Conservation (phyloP, 1,140 invertebrate species). For the Hycleus phaleratus region DNA sequence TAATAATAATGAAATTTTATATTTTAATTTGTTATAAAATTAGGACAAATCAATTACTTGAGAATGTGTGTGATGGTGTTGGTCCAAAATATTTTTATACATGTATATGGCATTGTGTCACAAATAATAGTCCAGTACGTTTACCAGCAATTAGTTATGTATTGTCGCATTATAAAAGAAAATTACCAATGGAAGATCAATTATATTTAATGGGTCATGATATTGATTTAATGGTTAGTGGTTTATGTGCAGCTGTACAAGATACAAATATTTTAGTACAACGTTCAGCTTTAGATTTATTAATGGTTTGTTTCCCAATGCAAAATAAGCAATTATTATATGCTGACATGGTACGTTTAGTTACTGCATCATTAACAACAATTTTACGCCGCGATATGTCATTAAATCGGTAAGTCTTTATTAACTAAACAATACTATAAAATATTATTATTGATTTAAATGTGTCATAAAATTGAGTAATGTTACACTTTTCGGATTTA, state of each 20-base stretch:
- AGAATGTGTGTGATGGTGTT: slow-evolving; percentile 75
- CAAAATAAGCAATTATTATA: slow-evolving; percentile 69
- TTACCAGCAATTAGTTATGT: slow-evolving; percentile 79
- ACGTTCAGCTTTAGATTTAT: slow-evolving; percentile 76
- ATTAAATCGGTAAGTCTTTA: slow-evolving; percentile 61
- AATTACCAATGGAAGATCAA: slow-evolving; percentile 76
- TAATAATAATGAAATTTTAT: not conserved
- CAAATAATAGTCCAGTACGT: slow-evolving; percentile 74
- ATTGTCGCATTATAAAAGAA: slow-evolving; percentile 75
- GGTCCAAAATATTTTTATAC: slow-evolving; percentile 76
- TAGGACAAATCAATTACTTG: slow-evolving; percentile 68
- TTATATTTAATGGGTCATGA: slow-evolving; percentile 79
- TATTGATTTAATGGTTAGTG: slow-evolving; percentile 68
- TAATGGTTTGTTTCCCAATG: slow-evolving; percentile 79
- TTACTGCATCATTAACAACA: slow-evolving; percentile 74
- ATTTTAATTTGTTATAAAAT: slow-evolving; percentile 26
- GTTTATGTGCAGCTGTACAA: slow-evolving; percentile 59
- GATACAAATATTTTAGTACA: slow-evolving; percentile 80
- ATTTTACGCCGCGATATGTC: slow-evolving; percentile 87
- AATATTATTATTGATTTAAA: no score
- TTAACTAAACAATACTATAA: not conserved
- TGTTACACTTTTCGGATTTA: no score
- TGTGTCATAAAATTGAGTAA: no score
- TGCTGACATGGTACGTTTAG: slow-evolving; percentile 67
- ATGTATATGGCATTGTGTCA: slow-evolving; percentile 82